Evolutionary conservation across 2,113 vertebrate genomes (phyloP), one percentile per base, ranked within the genome.

Genomic region (Leucosticte australis): DNA sequence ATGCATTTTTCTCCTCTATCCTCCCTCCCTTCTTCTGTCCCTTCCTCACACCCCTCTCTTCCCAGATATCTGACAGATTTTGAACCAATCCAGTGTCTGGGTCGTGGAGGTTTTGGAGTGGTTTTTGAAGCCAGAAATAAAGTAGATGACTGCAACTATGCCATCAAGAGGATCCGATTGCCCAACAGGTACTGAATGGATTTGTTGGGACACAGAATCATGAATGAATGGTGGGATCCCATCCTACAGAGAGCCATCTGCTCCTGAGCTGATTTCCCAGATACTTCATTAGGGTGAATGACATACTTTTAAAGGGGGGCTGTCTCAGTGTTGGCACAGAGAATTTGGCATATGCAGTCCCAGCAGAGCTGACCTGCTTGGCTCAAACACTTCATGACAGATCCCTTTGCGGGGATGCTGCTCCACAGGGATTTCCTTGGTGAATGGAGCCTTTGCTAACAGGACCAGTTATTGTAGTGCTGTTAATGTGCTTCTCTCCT

Each of bases 71-170:
- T 99, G 95, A 99, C 99, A 55, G 99, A 99, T 97, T 99, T 99
- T 96, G 99, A 99, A 92, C 99, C 99, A 10, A 98, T 99, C 95
- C 99, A 99, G 95, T 99, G 99, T 96, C 97, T 99, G 55, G 99
- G 99, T 31, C 98, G 98, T 15, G 99, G 99, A 28, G 99, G 99
- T 24, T 99, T 99, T 88, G 99, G 99, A 23, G 99, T 99, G 4
- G 99, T 99, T 83, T 99, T 99, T 97, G 99, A 99, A 97, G 99
- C 99, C 68, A 98, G 97, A 92, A 99, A 99, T 98, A 99, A 99
- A 98, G 99, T 99, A 76, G 99, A 99, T 30, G 99, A 99, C 97
- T 99, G 99, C 97, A 98, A 99, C 96, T 99, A 99, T 35, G 99
- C 99, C 75, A 99, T 99, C 98, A 99, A 99, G 97, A 98, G 99